Evolutionary conservation across 1,140 invertebrate species (phyloP).

Genomic region (Riptortus pedestris): DNA sequence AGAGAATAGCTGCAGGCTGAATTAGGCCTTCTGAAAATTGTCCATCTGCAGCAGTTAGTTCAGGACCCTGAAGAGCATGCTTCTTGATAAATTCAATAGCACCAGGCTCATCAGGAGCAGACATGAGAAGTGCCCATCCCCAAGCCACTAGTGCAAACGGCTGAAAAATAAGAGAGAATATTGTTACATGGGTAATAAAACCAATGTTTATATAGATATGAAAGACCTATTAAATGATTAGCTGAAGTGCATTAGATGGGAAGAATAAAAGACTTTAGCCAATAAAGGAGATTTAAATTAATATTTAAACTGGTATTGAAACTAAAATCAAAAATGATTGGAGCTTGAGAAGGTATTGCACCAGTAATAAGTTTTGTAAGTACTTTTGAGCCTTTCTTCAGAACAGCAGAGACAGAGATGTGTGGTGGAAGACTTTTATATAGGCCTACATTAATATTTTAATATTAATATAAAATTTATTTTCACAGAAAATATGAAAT

Average conservation of each 20-base stretch:
- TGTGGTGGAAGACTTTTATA: too few species aligned
- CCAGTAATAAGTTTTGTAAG: too few species aligned
- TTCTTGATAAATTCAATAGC: constrained; percentile 53
- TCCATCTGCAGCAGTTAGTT: constrained; percentile 49
- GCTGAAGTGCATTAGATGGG: background rate
- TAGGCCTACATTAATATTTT: too few species aligned
- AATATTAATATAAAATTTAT: too few species aligned
- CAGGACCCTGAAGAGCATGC: constrained; percentile 53
- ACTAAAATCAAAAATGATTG: background rate
- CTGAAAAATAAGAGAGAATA: constrained; percentile 40
- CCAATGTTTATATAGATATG: background rate
- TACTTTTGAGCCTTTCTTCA: too few species aligned
- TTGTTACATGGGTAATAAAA: constrained; percentile 18
- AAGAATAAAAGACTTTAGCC: background rate
- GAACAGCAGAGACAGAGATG: too few species aligned
- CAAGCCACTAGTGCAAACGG: constrained; percentile 66
- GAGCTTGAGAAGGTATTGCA: too few species aligned
- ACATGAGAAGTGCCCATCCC: constrained; percentile 64
- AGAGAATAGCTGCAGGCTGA: constrained; percentile 43
- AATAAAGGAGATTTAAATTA: background rate
- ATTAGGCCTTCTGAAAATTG: constrained; percentile 48
- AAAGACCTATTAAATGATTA: too few species aligned
- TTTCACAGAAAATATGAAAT: too few species aligned
- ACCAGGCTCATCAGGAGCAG: constrained; percentile 42
- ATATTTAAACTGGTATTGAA: background rate